Percentiles rank a stretch among this genome's conserved stretches.
phyloP scores from a whole-genome alignment of 2,888 invertebrate genomes.

The Gasteruption jaculator region DNA sequence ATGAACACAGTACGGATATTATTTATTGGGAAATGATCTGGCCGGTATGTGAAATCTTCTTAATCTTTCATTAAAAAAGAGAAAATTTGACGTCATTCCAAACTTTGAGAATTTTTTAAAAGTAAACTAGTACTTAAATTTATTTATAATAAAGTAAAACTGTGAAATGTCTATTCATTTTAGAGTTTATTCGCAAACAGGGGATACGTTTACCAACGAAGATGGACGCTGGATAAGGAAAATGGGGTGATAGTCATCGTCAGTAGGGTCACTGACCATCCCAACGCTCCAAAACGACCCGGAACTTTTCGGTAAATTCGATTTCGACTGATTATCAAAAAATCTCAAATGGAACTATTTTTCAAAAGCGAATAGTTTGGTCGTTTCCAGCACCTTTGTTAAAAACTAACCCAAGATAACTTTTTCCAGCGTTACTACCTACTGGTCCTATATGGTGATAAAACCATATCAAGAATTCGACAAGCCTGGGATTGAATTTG shows the following conservation, averaged over 20 bases:
- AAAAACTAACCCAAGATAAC: neutral
- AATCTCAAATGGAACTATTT: no score
- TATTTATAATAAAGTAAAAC: neutral
- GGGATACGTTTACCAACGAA: conserved; percentile 78
- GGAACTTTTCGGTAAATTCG: conserved; percentile 60
- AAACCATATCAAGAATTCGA: conserved; percentile 62
- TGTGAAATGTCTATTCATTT: conserved; percentile 29
- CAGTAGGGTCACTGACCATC: conserved; percentile 68
- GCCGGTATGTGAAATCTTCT: conserved; percentile 62
- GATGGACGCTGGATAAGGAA: conserved; percentile 55
- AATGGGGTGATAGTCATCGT: conserved; percentile 62
- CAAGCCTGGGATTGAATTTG: conserved; percentile 73
- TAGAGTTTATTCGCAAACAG: conserved; percentile 79
- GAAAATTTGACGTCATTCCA: no score
- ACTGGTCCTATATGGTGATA: conserved; percentile 85
- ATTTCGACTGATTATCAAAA: neutral
- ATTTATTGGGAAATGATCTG: conserved; percentile 87
- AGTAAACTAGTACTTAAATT: no score
- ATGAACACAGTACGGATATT: conserved; percentile 60
- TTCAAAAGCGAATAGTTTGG: no score
- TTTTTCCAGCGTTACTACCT: conserved; percentile 61
- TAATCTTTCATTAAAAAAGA: conserved; percentile 4
- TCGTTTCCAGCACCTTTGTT: no score
- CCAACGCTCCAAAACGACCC: conserved; percentile 62
- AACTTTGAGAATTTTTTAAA: no score